These are phyloP conservation scores for Alviniconcha marisindica DNA, from an alignment of 1,140 invertebrate species.

Conservation along the genomic window DNA sequence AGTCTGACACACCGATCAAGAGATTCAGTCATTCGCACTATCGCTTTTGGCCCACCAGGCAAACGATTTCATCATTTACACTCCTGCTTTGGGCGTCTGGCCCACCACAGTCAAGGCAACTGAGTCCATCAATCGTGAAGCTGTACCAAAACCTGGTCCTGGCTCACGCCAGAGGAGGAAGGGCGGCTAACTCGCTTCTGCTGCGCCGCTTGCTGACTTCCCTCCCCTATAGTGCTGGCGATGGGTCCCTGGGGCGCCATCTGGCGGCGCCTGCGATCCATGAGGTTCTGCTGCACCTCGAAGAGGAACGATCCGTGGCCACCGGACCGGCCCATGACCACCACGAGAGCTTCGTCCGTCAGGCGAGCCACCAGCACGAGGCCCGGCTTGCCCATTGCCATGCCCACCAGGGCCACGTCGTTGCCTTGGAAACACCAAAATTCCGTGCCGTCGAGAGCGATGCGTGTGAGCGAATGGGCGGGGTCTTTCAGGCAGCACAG, in stretches of 20 bases:
- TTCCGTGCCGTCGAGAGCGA: conserved; percentile 35
- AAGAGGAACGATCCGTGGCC: conserved; percentile 44
- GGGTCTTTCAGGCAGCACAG: conserved; percentile 31
- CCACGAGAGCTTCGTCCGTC: conserved; percentile 28
- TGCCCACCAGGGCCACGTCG: conserved; percentile 35
- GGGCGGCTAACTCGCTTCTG: neutral
- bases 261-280: neutral
- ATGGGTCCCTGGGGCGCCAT: neutral
- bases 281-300: conserved; percentile 43
- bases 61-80: no score
- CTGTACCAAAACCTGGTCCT: conserved; percentile 29
- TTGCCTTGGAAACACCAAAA: conserved; percentile 45
- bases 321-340: conserved; percentile 30
- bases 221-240: neutral
- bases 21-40: no score
- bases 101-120: no score
- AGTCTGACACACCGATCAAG: no score
- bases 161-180: neutral
- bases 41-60: no score
- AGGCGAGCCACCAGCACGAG: conserved; percentile 35
- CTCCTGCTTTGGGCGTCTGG: no score
- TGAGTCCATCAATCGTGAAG: conserved; percentile 29
- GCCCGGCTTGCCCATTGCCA: neutral
- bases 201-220: neutral
- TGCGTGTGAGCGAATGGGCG: conserved; percentile 25